phyloP scores from a whole-genome alignment of 2,113 vertebrate genomes.

The Podilymbus podiceps region DNA sequence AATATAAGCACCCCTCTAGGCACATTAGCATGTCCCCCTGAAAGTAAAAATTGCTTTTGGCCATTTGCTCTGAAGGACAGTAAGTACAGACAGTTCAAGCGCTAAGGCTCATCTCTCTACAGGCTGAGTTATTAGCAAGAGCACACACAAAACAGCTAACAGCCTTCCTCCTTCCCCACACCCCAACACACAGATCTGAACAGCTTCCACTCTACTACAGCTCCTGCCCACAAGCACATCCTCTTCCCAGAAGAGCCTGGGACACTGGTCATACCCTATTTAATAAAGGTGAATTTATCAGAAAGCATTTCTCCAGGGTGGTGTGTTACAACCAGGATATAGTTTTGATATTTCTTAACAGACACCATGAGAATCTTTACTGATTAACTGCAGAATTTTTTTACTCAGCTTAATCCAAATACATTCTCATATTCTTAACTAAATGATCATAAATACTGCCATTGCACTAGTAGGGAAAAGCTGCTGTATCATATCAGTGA shows the following conservation, averaged over 20 bases:
- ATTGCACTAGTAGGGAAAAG: neutral
- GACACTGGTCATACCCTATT: neutral
- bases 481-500: neutral
- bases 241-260: too few relatives aligned
- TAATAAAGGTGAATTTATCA: neutral
- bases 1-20: neutral
- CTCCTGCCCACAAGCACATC: neutral
- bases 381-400: accelerated
- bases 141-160: neutral
- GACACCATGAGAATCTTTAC: neutral
- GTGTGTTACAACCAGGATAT: neutral
- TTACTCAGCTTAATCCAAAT: neutral
- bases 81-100: neutral
- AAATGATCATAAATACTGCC: neutral
- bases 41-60: neutral
- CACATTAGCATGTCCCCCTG: neutral
- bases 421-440: neutral
- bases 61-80: too few relatives aligned
- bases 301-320: neutral
- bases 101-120: neutral
- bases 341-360: neutral
- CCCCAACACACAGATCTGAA: neutral
- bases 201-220: accelerated
- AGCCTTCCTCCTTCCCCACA: neutral
- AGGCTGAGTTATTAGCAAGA: neutral